Evolutionary conservation across 2,113 vertebrate species (phyloP), one percentile per base, ranked within the genome.

Genomic region (Thalassoma bifasciatum): DNA sequence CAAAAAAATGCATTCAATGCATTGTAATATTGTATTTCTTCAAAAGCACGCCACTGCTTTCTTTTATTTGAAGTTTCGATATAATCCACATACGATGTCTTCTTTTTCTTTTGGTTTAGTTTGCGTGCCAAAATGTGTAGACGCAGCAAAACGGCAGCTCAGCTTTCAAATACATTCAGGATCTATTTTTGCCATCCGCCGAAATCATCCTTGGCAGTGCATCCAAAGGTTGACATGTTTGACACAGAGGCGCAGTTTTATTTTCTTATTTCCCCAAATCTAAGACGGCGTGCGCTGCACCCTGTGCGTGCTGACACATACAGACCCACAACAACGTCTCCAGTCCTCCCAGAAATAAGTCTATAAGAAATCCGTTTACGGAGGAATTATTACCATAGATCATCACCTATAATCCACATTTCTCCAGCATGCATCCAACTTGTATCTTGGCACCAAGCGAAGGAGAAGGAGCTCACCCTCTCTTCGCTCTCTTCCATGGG

Each of bases 381-480:
- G 14, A 26, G 50, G 7, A 8, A 46, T 19, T 9, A 7, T 16
- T n/a, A 8, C 40, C 49, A 62, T 30, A 1, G 60, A 38, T 46
- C 14, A 67, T 53, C 52, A 49, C 8, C 36, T 11, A 44, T 60
- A 68, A 81, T 72, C 51, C 58, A 57, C 59, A 53, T 51, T 30
- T 71, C 73, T n/a, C 36, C 42, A 7, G 51, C 44, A 5, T 71
- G 66, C 66, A 56, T 86, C 83, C 80, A 86, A 75, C 67, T 85
- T 82, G 82, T 60, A 66, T 82, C 72, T 70, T 58, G 72, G 57
- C 42, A 5, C 66, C 58, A 71, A 44, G 62, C 67, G 79, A 58
- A 47, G 56, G 54, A 59, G 71, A 81, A 50, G 61, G 72, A 37
- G 77, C 77, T 84, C 88, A 72, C 63, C 83, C 38, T 61, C 68